These are phyloP conservation scores for Dufourea novaeangliae DNA, from an alignment of 1,140 invertebrate species.

Conservation along the genomic window DNA sequence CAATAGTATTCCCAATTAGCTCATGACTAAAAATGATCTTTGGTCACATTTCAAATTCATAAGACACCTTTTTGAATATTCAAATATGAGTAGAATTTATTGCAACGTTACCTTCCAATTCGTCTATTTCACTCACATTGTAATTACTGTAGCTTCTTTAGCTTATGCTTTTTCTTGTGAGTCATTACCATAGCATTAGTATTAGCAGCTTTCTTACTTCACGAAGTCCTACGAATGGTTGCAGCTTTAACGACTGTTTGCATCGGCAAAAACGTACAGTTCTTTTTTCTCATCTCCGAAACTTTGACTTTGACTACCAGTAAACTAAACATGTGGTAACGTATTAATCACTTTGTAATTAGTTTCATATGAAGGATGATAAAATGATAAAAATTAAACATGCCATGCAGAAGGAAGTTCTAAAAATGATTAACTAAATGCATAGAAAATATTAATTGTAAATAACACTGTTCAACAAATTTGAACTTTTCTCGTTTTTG, in stretches of 20 bases:
- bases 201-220: conserved; percentile 35
- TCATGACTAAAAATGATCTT: no score
- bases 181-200: conserved; percentile 48
- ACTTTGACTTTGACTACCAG: not conserved
- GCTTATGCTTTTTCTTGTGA: not conserved
- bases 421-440: no score
- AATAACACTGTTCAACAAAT: no score
- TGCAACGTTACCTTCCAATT: not conserved
- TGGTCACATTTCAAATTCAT: no score
- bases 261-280: conserved; percentile 7
- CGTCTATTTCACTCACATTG: not conserved
- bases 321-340: not conserved
- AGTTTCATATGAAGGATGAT: no score
- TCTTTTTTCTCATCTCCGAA: conserved; percentile 6
- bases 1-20: no score
- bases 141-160: not conserved
- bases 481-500: no score
- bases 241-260: conserved; percentile 30
- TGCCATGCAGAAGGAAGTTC: no score
- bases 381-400: no score
- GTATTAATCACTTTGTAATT: conserved; percentile 29
- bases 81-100: no score
- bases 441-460: no score
- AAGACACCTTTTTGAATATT: no score
- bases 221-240: not conserved